A percentile compares a stretch with the other conserved stretches of the same genome.
phyloP scores from a whole-genome alignment of 2,797 vertebrate genomes.

The Etheostoma perlongum region DNA sequence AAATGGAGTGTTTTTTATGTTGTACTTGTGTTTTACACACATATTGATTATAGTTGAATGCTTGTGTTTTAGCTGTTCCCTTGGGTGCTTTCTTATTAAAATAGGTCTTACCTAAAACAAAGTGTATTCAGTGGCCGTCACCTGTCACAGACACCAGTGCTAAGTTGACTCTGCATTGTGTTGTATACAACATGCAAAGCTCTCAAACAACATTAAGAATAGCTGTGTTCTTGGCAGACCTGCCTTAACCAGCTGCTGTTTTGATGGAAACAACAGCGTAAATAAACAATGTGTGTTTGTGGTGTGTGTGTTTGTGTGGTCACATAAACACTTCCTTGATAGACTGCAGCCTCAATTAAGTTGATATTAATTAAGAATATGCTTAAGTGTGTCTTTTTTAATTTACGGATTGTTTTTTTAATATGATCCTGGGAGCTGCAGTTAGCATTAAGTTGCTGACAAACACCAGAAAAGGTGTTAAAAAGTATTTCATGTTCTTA shows the following conservation, averaged over 20 bases:
- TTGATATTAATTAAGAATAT: no score
- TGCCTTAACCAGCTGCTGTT: slow-evolving; percentile 80
- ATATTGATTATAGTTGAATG: slow-evolving; percentile 4
- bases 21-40: slow-evolving; percentile 8
- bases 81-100: slow-evolving; percentile 12
- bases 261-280: slow-evolving; percentile 28
- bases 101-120: slow-evolving; percentile 29
- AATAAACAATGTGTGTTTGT: slow-evolving; percentile 8
- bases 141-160: slow-evolving; percentile 77
- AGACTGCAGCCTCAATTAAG: slow-evolving; percentile 17
- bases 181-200: slow-evolving; percentile 52
- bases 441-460: slow-evolving; percentile 44
- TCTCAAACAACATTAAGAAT: slow-evolving; percentile 65
- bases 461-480: slow-evolving; percentile 46
- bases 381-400: neutral
- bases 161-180: slow-evolving; percentile 51
- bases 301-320: slow-evolving; percentile 6
- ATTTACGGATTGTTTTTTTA: slow-evolving; percentile 4
- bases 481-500: slow-evolving; percentile 40
- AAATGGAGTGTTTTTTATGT: slow-evolving; percentile 2
- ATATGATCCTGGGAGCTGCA: slow-evolving; percentile 26
- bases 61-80: slow-evolving; percentile 7
- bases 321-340: slow-evolving; percentile 19
- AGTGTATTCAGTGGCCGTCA: slow-evolving; percentile 48
- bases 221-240: slow-evolving; percentile 81